Evolutionary conservation across 1,140 invertebrate species (phyloP).

Genomic region (Hypsibius dujardini): DNA sequence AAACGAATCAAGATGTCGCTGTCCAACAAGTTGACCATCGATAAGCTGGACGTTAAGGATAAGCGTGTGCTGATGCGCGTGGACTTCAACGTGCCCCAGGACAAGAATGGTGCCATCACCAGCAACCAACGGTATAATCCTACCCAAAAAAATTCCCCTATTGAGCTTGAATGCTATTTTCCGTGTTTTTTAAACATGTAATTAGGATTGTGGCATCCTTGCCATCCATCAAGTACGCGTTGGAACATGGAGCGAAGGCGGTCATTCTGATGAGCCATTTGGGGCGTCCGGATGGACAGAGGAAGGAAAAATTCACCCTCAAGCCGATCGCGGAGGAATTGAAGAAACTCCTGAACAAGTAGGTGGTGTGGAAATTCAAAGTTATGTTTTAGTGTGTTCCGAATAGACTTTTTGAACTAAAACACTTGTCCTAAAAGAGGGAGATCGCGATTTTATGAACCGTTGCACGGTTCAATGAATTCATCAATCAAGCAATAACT

Average conservation of each 20-base stretch:
- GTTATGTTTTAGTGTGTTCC: too few relatives aligned
- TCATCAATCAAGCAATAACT: too few relatives aligned
- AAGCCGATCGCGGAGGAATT: conserved; percentile 79
- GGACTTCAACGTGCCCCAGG: conserved; percentile 88
- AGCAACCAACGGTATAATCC: conserved; percentile 59
- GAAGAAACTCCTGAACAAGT: conserved; percentile 63
- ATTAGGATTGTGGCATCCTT: conserved; percentile 77
- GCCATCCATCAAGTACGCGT: conserved; percentile 77
- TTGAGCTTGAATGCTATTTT: conserved; percentile 15
- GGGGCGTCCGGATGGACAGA: conserved; percentile 75
- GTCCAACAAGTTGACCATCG: conserved; percentile 59
- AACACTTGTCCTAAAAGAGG: too few relatives aligned
- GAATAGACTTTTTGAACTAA: too few relatives aligned
- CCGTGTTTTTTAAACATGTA: neutral
- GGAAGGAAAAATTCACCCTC: conserved; percentile 69
- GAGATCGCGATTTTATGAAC: too few relatives aligned
- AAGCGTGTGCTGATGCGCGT: conserved; percentile 75
- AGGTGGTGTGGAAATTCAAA: conserved; percentile 22
- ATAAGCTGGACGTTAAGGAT: conserved; percentile 50
- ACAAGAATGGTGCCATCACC: conserved; percentile 74
- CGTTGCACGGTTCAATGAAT: too few relatives aligned
- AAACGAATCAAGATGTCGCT: neutral
- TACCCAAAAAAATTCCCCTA: neutral
- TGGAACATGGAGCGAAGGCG: conserved; percentile 81
- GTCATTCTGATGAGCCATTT: conserved; percentile 92